These are phyloP conservation scores for Willisornis vidua DNA, from an alignment of 2,113 vertebrate species.

Conservation along the genomic window DNA sequence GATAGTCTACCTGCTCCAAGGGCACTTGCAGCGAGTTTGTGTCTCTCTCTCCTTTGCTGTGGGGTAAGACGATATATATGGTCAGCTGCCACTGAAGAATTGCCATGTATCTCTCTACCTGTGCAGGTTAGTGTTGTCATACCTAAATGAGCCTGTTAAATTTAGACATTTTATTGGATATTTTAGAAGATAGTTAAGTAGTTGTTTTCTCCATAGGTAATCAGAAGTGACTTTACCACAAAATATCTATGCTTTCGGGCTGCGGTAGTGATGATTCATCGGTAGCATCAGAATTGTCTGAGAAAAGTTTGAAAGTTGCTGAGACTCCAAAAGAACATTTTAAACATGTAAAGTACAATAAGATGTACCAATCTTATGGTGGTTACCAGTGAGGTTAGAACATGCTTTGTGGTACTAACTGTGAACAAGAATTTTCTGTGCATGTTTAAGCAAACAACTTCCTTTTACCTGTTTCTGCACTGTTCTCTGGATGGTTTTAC, in stretches of 20 bases:
- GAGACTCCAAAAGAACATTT: background rate
- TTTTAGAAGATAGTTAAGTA: background rate
- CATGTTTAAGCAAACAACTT: background rate
- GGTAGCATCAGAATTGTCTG: background rate
- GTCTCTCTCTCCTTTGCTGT: background rate
- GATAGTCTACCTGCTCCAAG: background rate
- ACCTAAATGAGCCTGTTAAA: background rate
- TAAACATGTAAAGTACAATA: background rate
- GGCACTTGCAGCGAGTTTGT: background rate
- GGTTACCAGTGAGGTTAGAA: background rate
- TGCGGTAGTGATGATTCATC: background rate
- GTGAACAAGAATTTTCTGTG: background rate
- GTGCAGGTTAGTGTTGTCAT: background rate
- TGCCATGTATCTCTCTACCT: background rate
- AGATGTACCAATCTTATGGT: background rate
- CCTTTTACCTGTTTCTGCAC: background rate
- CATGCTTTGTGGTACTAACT: background rate
- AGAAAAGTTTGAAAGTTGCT: background rate
- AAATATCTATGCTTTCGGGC: background rate
- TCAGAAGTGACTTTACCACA: background rate
- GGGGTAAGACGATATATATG: rapidly evolving
- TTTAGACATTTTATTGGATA: background rate
- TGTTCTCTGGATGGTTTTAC: background rate
- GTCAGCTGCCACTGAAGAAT: background rate
- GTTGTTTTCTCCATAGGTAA: background rate